phyloP scores from a whole-genome alignment of 2,888 invertebrate genomes.

The Cosmopolites sordidus region DNA sequence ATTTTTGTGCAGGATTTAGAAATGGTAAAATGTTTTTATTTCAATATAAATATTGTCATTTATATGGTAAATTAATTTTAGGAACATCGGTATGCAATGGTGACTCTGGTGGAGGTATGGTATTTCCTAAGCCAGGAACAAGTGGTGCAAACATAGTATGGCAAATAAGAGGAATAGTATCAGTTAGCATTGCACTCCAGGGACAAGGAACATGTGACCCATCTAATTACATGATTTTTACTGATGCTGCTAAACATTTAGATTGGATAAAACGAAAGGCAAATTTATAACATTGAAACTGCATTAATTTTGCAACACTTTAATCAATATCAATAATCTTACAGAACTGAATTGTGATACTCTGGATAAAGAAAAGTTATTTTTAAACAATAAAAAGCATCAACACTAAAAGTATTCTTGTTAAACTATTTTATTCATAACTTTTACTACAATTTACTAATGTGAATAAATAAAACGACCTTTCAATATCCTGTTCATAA shows the following conservation, averaged over 20 bases:
- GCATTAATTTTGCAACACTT: too few relatives aligned
- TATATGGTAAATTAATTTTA: constrained; percentile 10
- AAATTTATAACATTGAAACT: neutral
- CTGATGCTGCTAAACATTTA: constrained; percentile 55
- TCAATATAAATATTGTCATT: neutral
- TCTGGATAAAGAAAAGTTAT: too few relatives aligned
- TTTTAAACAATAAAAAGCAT: too few relatives aligned
- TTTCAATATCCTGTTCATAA: constrained; percentile 74
- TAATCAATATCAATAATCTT: neutral
- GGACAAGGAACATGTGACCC: constrained; percentile 55
- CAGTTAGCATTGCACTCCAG: constrained; percentile 56
- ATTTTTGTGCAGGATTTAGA: constrained; percentile 51
- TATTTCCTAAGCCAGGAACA: constrained; percentile 39
- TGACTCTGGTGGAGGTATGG: constrained; percentile 49
- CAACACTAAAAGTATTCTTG: too few relatives aligned
- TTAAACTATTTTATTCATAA: too few relatives aligned
- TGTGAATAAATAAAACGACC: constrained; percentile 67
- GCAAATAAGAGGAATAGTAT: constrained; percentile 53
- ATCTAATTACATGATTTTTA: constrained; percentile 58
- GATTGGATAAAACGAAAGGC: constrained; percentile 33
- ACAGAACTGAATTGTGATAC: constrained; percentile 19
- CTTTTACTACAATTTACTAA: constrained; percentile 43
- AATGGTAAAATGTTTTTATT: constrained; percentile 40
- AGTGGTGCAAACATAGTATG: constrained; percentile 35
- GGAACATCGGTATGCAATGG: constrained; percentile 54